phyloP scores from a whole-genome alignment of 2,797 vertebrate species.

The Pelobates cultripes region DNA sequence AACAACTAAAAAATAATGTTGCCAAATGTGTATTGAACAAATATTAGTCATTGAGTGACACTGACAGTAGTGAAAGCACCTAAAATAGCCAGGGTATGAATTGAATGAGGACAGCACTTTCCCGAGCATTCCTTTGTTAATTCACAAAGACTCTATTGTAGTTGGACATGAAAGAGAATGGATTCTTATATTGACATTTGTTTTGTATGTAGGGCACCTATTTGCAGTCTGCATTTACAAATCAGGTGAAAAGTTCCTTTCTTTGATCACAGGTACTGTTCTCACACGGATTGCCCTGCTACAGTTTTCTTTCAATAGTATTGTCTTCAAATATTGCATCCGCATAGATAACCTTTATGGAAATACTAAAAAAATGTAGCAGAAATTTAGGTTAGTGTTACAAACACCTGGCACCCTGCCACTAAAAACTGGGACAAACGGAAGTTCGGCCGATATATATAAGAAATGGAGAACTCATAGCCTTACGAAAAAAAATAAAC shows the following conservation, averaged over 20 bases:
- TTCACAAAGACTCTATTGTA: slow-evolving; percentile 27
- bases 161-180: slow-evolving; percentile 31
- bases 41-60: background rate
- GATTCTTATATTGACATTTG: slow-evolving; percentile 29
- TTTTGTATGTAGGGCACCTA: slow-evolving; percentile 42
- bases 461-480: too few species aligned
- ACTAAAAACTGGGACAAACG: background rate
- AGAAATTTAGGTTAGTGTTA: background rate
- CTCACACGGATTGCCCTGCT: slow-evolving; percentile 14
- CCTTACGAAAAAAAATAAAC: too few species aligned
- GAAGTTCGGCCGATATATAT: too few species aligned
- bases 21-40: too few species aligned
- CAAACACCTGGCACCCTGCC: background rate
- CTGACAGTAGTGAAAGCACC: background rate
- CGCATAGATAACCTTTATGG: background rate
- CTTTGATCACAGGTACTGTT: background rate
- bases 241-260: slow-evolving; percentile 13
- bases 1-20: too few species aligned
- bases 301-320: slow-evolving; percentile 11
- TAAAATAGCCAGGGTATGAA: slow-evolving; percentile 14
- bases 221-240: slow-evolving; percentile 19
- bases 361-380: background rate
- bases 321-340: background rate
- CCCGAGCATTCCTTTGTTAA: slow-evolving; percentile 18
- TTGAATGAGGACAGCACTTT: slow-evolving; percentile 32